Evolutionary conservation across 2,113 vertebrate genomes (phyloP).

Genomic region (Oriolus oriolus): DNA sequence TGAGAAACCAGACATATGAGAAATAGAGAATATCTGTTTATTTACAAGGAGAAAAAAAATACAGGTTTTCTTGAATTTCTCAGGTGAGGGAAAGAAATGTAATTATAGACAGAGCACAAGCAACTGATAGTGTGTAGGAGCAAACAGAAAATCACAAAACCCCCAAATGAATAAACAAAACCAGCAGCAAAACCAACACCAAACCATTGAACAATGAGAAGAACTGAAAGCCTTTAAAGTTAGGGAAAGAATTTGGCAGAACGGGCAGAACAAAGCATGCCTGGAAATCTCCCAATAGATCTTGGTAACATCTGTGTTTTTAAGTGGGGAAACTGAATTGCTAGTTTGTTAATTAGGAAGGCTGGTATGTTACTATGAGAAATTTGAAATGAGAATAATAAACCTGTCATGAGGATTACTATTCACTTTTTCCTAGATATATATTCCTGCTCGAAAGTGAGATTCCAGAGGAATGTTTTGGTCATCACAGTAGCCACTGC

Average conservation of each 20-base stretch:
- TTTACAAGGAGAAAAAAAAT: not conserved
- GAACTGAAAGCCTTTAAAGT: not conserved
- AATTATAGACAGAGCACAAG: not conserved
- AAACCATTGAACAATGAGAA: not conserved
- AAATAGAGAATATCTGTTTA: not conserved
- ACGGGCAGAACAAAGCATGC: not conserved
- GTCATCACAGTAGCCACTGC: not conserved
- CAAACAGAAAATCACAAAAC: not conserved
- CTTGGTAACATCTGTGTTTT: not conserved
- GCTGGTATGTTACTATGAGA: not conserved
- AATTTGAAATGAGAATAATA: not conserved
- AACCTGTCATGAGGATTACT: not conserved
- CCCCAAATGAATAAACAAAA: not conserved
- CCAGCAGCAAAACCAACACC: not conserved
- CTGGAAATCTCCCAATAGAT: not conserved
- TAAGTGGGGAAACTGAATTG: not conserved
- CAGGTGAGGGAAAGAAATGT: not conserved
- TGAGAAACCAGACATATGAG: not conserved
- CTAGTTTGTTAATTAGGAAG: slow-evolving; percentile 16
- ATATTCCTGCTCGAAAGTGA: not conserved
- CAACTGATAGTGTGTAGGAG: not conserved
- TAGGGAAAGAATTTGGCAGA: not conserved
- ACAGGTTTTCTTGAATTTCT: not conserved
- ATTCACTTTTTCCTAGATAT: not conserved
- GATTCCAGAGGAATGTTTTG: not conserved